Percentiles rank a stretch among this genome's conserved stretches.
These are phyloP conservation scores for Sceloporus tristichus DNA, from an alignment of 2,113 vertebrate genomes.

Conservation along the genomic window DNA sequence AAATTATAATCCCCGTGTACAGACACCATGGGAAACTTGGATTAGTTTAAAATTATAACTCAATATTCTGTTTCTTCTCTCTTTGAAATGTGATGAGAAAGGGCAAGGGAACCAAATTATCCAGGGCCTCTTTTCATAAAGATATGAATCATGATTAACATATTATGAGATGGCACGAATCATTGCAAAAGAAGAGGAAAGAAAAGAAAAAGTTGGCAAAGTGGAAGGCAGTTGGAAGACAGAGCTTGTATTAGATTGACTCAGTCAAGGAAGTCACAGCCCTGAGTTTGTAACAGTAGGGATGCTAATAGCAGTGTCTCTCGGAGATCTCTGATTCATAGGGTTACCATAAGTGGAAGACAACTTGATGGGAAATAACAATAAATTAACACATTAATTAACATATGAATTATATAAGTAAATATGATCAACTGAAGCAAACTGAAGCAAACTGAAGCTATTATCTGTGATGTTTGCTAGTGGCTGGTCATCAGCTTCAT, in stretches of 20 bases:
- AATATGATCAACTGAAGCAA: neutral
- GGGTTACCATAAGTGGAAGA: too few relatives aligned
- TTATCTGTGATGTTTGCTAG: neutral
- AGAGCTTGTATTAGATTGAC: too few relatives aligned
- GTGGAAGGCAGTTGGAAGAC: too few relatives aligned
- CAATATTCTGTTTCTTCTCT: neutral
- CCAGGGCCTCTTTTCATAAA: neutral
- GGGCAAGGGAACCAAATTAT: slow-evolving; percentile 20
- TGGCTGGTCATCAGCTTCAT: neutral
- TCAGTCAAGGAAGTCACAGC: too few relatives aligned
- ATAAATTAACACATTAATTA: neutral
- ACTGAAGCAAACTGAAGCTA: neutral
- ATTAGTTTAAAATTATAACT: neutral
- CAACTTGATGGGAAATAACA: too few relatives aligned
- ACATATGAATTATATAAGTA: neutral
- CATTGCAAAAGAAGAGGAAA: too few relatives aligned
- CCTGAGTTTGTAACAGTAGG: too few relatives aligned
- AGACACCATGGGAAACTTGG: neutral
- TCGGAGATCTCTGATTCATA: too few relatives aligned
- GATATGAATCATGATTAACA: neutral
- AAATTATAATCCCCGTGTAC: neutral
- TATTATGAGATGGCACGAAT: too few relatives aligned
- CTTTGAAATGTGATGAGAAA: too few relatives aligned
- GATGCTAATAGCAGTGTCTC: too few relatives aligned
- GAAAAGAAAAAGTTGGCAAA: too few relatives aligned